Evolutionary conservation across 2,888 invertebrate genomes (phyloP).

Genomic region (Desoria tigrina): DNA sequence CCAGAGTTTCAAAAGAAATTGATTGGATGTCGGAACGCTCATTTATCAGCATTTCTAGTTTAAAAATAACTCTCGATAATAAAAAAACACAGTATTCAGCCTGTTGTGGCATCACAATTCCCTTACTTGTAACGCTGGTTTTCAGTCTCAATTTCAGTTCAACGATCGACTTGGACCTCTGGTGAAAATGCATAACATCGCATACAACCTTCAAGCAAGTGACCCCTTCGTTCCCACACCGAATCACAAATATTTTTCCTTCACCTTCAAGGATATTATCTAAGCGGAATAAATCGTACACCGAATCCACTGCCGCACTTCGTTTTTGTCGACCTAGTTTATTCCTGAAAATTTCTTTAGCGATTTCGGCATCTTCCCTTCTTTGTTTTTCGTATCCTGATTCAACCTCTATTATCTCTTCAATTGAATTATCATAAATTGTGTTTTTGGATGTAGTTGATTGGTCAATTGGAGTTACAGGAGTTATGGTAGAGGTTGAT

Average conservation of each 20-base stretch:
- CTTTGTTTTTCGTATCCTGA: no score
- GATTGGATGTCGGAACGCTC: slow-evolving; percentile 15
- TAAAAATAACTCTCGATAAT: slow-evolving; percentile 5
- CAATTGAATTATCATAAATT: no score
- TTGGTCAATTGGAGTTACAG: no score
- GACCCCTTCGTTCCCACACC: neutral
- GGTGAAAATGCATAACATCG: slow-evolving; percentile 26
- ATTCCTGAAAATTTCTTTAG: neutral
- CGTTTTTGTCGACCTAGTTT: neutral
- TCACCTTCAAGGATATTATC: neutral
- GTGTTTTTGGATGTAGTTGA: no score
- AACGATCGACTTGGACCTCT: slow-evolving; percentile 28
- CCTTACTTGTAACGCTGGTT: slow-evolving; percentile 20
- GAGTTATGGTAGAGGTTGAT: no score
- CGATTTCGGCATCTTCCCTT: no score
- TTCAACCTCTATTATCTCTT: no score
- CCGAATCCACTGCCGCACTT: neutral
- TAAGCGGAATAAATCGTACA: neutral
- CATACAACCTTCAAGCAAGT: slow-evolving; percentile 32
- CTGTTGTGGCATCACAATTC: no score
- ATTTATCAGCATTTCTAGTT: neutral
- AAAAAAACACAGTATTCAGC: no score
- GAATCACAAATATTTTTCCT: neutral
- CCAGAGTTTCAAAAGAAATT: slow-evolving; percentile 27
- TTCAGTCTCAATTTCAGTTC: slow-evolving; percentile 37